Evolutionary conservation across 2,797 vertebrate genomes (phyloP).

Genomic region (Gallirallus australis): DNA sequence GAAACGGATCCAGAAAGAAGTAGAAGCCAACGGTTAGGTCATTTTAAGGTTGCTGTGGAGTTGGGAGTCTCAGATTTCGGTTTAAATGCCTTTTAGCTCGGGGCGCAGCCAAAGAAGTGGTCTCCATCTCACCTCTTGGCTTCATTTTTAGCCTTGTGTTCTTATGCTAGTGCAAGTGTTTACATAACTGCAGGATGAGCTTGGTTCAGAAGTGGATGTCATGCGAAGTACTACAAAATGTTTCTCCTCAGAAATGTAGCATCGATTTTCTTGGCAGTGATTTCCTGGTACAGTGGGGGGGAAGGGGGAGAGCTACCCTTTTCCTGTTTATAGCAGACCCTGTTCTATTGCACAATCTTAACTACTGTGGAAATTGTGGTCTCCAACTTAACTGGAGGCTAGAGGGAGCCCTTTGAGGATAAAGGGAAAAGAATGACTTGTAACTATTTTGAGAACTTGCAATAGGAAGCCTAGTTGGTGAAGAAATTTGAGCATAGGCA

Average conservation of each 20-base stretch:
- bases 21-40: background rate
- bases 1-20: background rate
- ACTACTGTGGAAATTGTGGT: background rate
- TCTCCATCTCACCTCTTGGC: background rate
- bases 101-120: background rate
- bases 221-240: background rate
- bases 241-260: background rate
- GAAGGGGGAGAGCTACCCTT: background rate
- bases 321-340: background rate
- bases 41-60: background rate
- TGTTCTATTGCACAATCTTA: background rate
- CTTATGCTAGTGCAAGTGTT: background rate
- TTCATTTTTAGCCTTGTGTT: background rate
- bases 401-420: background rate
- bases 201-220: background rate
- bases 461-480: background rate
- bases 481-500: background rate
- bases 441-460: background rate
- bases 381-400: background rate
- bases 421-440: background rate
- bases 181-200: accelerated
- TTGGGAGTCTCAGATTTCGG: background rate
- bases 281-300: background rate
- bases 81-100: background rate
- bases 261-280: background rate